A percentile compares a stretch with the other conserved stretches of the same genome.
Evolutionary conservation across 2,888 invertebrate genomes (phyloP).

Genomic region (Pseudococcus jackbeardsleyi): DNA sequence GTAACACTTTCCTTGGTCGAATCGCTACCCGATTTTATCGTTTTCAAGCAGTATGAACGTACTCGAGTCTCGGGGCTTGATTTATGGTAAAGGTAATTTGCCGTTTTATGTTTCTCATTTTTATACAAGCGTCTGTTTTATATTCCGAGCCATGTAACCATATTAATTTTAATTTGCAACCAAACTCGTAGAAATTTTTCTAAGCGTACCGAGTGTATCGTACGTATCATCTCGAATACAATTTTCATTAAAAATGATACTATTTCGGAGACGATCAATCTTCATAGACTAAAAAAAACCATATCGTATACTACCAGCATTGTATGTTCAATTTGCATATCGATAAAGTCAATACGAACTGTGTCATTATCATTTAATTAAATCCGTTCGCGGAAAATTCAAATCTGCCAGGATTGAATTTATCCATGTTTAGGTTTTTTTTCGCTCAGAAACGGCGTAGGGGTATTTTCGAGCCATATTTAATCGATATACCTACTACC

Average conservation of each 20-base stretch:
- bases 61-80: conserved; percentile 29
- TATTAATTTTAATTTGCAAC: conserved; percentile 40
- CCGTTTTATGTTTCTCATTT: conserved; percentile 36
- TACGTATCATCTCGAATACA: not conserved
- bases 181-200: conserved; percentile 8
- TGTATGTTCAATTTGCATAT: not conserved
- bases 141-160: not conserved
- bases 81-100: conserved; percentile 34
- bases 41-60: conserved; percentile 1
- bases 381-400: not conserved
- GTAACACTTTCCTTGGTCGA: conserved; percentile 10
- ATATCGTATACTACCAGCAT: not conserved
- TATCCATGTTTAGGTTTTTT: not conserved
- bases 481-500: too few relatives aligned
- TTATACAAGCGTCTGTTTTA: conserved; percentile 26
- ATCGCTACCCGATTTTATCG: conserved; percentile 9
- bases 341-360: not conserved
- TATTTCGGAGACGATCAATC: not conserved
- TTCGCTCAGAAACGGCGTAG: too few relatives aligned
- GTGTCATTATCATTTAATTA: not conserved
- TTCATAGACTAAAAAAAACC: not conserved
- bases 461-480: too few relatives aligned
- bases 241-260: conserved; percentile 9
- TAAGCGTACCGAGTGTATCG: not conserved
- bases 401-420: not conserved